These are phyloP conservation scores for Fratercula arctica DNA, from an alignment of 2,797 vertebrate genomes.

Conservation along the genomic window DNA sequence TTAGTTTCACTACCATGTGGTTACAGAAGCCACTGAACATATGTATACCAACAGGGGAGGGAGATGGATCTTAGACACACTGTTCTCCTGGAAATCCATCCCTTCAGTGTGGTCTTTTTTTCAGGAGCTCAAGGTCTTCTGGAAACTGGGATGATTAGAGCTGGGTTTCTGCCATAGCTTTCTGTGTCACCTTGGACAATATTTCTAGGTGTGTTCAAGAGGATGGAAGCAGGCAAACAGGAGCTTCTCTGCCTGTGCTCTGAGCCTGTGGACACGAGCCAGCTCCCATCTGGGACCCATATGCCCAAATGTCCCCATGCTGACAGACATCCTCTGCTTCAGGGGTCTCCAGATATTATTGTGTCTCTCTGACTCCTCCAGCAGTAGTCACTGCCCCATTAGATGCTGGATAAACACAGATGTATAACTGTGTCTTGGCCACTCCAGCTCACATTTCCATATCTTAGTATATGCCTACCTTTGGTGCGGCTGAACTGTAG, in stretches of 20 bases:
- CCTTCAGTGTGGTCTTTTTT: neutral
- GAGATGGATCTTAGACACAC: neutral
- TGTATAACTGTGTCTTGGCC: neutral
- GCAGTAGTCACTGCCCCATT: neutral
- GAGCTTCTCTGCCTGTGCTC: neutral
- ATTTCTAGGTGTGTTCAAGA: neutral
- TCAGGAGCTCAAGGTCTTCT: neutral
- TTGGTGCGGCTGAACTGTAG: neutral
- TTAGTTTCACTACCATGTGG: neutral
- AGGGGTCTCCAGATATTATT: neutral
- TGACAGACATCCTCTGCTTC: neutral
- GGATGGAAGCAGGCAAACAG: neutral
- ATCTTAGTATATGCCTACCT: neutral
- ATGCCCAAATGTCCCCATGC: neutral
- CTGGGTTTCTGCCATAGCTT: neutral
- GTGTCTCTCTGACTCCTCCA: neutral
- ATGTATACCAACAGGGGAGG: neutral
- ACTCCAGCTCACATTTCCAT: neutral
- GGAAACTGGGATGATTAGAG: neutral
- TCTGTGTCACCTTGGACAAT: neutral
- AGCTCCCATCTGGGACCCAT: conserved; percentile 24
- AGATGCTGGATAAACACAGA: neutral
- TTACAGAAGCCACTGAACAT: neutral
- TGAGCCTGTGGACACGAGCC: neutral
- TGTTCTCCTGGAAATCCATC: neutral